Evolutionary conservation across 2,113 vertebrate genomes (phyloP), one percentile per base, ranked within the genome.

Genomic region (Xiphophorus couchianus): DNA sequence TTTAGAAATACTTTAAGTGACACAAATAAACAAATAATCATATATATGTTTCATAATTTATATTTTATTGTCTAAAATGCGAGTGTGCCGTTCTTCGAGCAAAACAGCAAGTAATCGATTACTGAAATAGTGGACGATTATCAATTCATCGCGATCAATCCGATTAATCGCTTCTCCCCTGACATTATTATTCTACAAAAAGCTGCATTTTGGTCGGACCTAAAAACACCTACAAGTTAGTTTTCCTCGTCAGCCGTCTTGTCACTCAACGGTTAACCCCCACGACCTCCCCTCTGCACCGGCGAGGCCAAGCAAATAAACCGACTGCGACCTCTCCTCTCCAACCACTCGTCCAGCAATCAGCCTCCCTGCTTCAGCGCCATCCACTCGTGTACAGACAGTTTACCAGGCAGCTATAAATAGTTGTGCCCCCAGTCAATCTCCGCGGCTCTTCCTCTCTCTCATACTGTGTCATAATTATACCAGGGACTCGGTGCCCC

Each of bases 401-500:
- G 66, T 63, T 37, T 14, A 73, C 69, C 1, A 30, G 70, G 84
- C 61, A 30, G 75, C 81, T 87, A 88, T 76, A 89, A 85, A 90
- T 86, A 89, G 64, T 22, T 37, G 39, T 67, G 35, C 62, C 71
- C 58, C 71, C 77, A 71, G 33, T 71, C 79, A 75, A 74, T 69
- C 71, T 70, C 51, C 48, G 39, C 5, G 19, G 9, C 74, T 37
- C 68, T 60, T 63, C 4, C 54, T 29, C 22, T 29, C 22, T 80
- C 73, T 11, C 69, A 64, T 67, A 22, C 44, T 30, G 64, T 30
- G 64, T 81, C 82, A 86, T 86, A 89, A 89, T 90, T 84, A 89
- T 60, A 72, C 68, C 62, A 39, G 71, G 67, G 75, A 54, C 72
- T 78, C 72, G 69, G 67, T 37, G 73, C 81, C 77, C 70, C 79